Evolutionary conservation across 2,888 invertebrate species (phyloP).

Genomic region (Pycnomerus fuliginosus): DNA sequence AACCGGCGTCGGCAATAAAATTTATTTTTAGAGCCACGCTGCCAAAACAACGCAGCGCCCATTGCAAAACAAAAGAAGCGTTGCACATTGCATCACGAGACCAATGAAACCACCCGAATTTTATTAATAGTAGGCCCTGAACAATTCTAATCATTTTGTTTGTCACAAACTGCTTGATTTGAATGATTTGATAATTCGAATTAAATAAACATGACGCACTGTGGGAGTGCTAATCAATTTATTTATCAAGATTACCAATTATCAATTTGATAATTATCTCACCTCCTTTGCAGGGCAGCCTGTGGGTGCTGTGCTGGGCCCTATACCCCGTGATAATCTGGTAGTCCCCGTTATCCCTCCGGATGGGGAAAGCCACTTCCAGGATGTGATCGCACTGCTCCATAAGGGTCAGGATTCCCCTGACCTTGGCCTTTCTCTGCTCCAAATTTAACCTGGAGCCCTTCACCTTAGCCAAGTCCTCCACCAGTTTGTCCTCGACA

Average conservation of each 20-base stretch:
- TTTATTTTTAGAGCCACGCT: too few species aligned
- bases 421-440: conserved; percentile 90
- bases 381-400: conserved; percentile 94
- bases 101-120: too few species aligned
- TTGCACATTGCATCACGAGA: too few species aligned
- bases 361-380: conserved; percentile 92
- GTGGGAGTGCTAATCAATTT: not conserved
- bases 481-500: conserved; percentile 86
- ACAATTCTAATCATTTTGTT: too few species aligned
- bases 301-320: conserved; percentile 96
- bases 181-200: not conserved
- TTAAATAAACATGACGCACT: too few species aligned
- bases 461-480: conserved; percentile 69
- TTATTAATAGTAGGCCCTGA: too few species aligned
- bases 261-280: conserved; percentile 3
- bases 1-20: too few species aligned
- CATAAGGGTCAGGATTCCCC: conserved; percentile 93
- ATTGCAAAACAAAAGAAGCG: too few species aligned
- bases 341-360: conserved; percentile 95
- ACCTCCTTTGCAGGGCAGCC: conserved; percentile 96
- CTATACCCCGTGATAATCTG: conserved; percentile 97
- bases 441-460: conserved; percentile 71
- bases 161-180: too few species aligned
- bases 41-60: too few species aligned
- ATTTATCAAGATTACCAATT: too few species aligned